Evolutionary conservation across 2,113 vertebrate species (phyloP).

Genomic region (Oncorhynchus clarkii): DNA sequence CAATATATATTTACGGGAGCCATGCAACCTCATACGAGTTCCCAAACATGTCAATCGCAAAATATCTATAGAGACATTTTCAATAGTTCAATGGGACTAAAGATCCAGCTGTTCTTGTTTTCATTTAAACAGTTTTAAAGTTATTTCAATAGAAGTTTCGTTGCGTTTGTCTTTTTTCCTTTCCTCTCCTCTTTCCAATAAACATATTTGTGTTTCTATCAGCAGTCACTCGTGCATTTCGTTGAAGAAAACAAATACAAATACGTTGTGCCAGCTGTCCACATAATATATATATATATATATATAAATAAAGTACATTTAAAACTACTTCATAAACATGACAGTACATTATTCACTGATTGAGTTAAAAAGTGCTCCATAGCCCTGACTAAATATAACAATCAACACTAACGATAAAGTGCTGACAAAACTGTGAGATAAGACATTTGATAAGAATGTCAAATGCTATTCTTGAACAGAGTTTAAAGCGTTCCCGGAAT

Average conservation of each 20-base stretch:
- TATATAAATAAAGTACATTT: slow-evolving; percentile 31
- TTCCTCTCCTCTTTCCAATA: slow-evolving; percentile 15
- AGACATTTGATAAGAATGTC: neutral
- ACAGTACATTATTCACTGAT: slow-evolving; percentile 35
- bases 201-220: slow-evolving; percentile 5
- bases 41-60: slow-evolving; percentile 55
- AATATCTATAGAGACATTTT: slow-evolving; percentile 57
- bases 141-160: neutral
- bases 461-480: neutral
- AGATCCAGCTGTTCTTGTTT: slow-evolving; percentile 59
- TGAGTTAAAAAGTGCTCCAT: slow-evolving; percentile 26
- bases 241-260: slow-evolving; percentile 52
- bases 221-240: slow-evolving; percentile 33
- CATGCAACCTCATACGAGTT: slow-evolving; percentile 46
- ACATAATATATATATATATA: slow-evolving; percentile 38
- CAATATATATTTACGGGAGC: slow-evolving; percentile 54
- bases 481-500: neutral
- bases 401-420: neutral
- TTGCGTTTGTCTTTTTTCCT: slow-evolving; percentile 4
- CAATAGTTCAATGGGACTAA: slow-evolving; percentile 53
- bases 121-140: slow-evolving; percentile 40
- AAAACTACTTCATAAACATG: slow-evolving; percentile 43
- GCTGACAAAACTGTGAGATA: neutral
- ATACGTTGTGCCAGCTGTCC: slow-evolving; percentile 46
- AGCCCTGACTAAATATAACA: neutral